Evolutionary conservation across 2,113 vertebrate genomes (phyloP), one percentile per base, ranked within the genome.

Genomic region (Apistogramma diplotaenia): DNA sequence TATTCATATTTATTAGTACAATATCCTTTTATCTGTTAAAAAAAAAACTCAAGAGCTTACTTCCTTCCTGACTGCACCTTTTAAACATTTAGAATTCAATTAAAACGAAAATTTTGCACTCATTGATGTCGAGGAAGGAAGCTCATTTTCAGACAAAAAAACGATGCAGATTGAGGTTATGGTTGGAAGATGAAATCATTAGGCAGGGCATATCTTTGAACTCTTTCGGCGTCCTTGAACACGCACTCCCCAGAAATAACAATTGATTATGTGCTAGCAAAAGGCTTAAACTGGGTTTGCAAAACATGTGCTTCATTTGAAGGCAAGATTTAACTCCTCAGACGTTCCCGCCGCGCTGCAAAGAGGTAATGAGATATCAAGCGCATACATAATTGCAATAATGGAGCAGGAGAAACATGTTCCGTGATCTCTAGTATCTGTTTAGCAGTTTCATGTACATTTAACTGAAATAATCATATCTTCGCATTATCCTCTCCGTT

Each of bases 241-340:
- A 13, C 13, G 53, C 49, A 29, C 25, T 76, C 43, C 25, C 11
- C 6, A 21, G 27, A 54, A 74, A 60, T 71, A 59, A 72, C n/a
- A 75, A 78, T 59, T 62, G 40, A 81, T 75, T 29, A 9, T 51
- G 19, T 35, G 56, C 71, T 83, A 46, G 77, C 56, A 51, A 46
- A 60, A 51, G 77, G 61, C 59, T 61, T 56, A 16, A 78, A 76
- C 56, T 55, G 16, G 27, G 8, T 58, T 31, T 49, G 59, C 10
- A 59, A 72, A 61, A 71, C 55, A 51, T 54, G n/a, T 6, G 12
- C 58, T 74, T 74, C 59, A 49, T 58, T 55, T 49, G n/a, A 60
- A 59, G 62, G 51, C 43, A 54, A 35, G 61, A 75, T 70, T 67
- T 19, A 70, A 59, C 40, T 82, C 53, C 3, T 23, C 18, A 57